Evolutionary conservation across 2,113 vertebrate species (phyloP).

Genomic region (Siniperca knerii): DNA sequence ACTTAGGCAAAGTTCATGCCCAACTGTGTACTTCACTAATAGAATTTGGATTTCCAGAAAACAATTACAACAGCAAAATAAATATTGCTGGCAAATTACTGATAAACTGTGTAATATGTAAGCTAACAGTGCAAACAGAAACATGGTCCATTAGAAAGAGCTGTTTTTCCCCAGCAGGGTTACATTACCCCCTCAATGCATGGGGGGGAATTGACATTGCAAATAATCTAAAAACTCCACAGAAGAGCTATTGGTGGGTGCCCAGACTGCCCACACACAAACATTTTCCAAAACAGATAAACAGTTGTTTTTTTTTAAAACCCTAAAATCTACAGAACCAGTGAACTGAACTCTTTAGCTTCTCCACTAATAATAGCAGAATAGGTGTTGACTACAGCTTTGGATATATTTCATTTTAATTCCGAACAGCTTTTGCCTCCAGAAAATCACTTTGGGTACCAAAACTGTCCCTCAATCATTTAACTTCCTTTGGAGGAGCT

Average conservation of each 20-base stretch:
- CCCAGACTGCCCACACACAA: not conserved
- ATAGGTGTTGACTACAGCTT: not conserved
- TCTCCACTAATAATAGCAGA: not conserved
- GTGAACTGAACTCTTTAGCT: too few species aligned
- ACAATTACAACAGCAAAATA: slow-evolving; percentile 44
- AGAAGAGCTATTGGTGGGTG: not conserved
- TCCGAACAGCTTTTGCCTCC: not conserved
- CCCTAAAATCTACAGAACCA: too few species aligned
- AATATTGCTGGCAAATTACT: slow-evolving; percentile 50
- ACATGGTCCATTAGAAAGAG: slow-evolving; percentile 21
- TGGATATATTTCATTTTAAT: not conserved
- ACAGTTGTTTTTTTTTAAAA: not conserved
- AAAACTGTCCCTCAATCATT: slow-evolving; percentile 23
- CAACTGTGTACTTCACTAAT: slow-evolving; percentile 28
- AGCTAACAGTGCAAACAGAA: slow-evolving; percentile 46
- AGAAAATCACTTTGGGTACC: slow-evolving; percentile 7
- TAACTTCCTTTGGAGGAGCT: slow-evolving; percentile 2
- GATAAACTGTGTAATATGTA: slow-evolving; percentile 46
- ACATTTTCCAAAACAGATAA: not conserved
- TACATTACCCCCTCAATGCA: slow-evolving; percentile 17
- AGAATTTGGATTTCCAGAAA: slow-evolving; percentile 41
- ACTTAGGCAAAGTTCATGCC: slow-evolving; percentile 46
- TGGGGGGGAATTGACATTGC: not conserved
- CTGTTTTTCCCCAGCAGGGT: not conserved
- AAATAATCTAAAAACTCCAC: not conserved